Evolutionary conservation across 2,797 vertebrate genomes (phyloP).

Genomic region (Spatula clypeata): DNA sequence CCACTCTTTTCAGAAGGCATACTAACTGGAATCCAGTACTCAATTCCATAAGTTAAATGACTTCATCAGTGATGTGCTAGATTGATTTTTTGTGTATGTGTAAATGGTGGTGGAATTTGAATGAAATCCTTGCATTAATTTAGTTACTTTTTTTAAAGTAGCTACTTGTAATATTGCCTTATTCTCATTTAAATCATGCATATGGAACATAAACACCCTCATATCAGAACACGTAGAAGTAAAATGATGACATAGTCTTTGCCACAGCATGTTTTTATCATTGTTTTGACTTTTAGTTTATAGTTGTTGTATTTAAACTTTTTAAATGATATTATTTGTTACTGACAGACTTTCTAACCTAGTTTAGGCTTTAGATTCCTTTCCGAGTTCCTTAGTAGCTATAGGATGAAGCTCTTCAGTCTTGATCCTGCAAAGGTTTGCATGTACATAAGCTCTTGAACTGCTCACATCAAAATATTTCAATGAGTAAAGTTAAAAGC

Average conservation of each 20-base stretch:
- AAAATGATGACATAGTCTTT: not conserved
- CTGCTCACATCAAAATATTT: not conserved
- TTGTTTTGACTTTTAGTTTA: not conserved
- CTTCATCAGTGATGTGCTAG: not conserved
- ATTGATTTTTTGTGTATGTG: not conserved
- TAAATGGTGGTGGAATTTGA: not conserved
- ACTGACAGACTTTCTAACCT: not conserved
- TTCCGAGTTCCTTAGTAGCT: not conserved
- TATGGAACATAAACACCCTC: not conserved
- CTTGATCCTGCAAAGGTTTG: not conserved
- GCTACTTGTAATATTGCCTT: not conserved
- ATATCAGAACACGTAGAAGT: not conserved
- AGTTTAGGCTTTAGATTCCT: not conserved
- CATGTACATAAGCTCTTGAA: not conserved
- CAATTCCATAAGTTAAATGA: accelerated
- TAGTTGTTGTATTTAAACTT: not conserved
- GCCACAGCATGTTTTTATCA: not conserved
- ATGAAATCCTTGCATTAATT: not conserved
- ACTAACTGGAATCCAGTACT: not conserved
- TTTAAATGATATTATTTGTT: not conserved
- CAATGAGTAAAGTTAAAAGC: not conserved
- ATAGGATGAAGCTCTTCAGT: not conserved
- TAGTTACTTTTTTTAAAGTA: not conserved
- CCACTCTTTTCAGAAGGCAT: not conserved
- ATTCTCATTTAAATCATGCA: not conserved